Base-by-base conservation (phyloP, 1,140 invertebrate species). In the Glossosoma conforme region DNA sequence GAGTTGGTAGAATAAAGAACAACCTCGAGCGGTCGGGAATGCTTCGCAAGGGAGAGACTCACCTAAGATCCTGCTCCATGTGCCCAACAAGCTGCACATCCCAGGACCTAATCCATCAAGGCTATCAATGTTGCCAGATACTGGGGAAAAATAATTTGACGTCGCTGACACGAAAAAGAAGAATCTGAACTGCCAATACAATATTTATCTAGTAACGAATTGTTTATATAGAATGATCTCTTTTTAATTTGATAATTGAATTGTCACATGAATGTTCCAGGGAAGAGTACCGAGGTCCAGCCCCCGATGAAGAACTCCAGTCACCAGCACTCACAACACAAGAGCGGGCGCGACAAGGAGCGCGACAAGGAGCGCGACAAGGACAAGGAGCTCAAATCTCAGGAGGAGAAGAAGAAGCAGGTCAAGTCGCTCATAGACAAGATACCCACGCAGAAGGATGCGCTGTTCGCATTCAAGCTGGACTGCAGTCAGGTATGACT, bases 351-450 rank as follows among this genome's bases (percentile, higher is more conserved):
- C 45, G 50, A 52, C 35, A 78, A 76, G 66, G 62, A 66, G 21
- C 67, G 68, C 58, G 70, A 72, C n/a, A 72, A 74, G 20, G 55
- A 54, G 8, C 65, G 68, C 51, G 74, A 82, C 62, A 73, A 78
- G 58, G 77, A 83, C 44, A 80, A 81, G 63, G 82, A 84, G 60
- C 77, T 76, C 55, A 87, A 86, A 65, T 84, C 81, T 50, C 87
- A 89, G 59, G 95, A 97, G 72, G 97, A 99, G 69, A 98, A 98
- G 68, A 76, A 91, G 37, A 91, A 92, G 62, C 86, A 94, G 67
- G 96, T 98, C 59, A 98, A 98, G 77, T 89, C 87, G 46, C 81
- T 98, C 50, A 98, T 99, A 63, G 95, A 98, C 68, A 93, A 91
- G 76, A 99, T 99, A 68, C 97, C 97, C 38, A 98, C 95, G 33